Evolutionary conservation across 2,888 invertebrate genomes (phyloP), one percentile per base, ranked within the genome.

Genomic region (Euphydryas editha): DNA sequence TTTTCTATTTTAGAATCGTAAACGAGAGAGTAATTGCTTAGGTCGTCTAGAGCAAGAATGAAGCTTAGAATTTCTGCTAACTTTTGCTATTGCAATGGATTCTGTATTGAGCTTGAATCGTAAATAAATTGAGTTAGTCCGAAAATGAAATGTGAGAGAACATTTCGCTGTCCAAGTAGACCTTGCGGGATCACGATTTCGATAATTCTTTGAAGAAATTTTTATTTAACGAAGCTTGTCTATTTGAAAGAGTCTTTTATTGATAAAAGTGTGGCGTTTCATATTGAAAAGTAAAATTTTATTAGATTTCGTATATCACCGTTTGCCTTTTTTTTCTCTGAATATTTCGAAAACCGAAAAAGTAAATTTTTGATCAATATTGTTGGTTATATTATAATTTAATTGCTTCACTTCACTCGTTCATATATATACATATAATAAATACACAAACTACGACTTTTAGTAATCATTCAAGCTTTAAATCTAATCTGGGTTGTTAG

Each of bases 121-220:
- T 46, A 46, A 6, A 21, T 51, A 24, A 51, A 51, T 51, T 51
- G 24, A 21, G 49, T 51, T 51, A 51, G n/a, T 51, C n/a, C 21
- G 49, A 24, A 51, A 51, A 51, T 51, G 21, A 51, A 51, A 51
- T 8, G 24, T n/a, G 21, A 21, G 7, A 15, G 24, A 24, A 51
- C 24, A 24, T 49, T 49, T 51, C 1, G 46, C 11, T 44, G 17
- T 7, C 18, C 46, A 10, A 21, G 15, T 13, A 51, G 24, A 24
- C 11, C 49, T 51, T 47, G 21, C 15, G 15, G 8, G 21, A 51
- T 51, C 7, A 7, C 15, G 4, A 18, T 18, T 8, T 47, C 47
- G 47, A 13, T 17, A 4, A 5, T 21, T 51, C 20, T 47, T 10
- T 47, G 11, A 18, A 11, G 21, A 24, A 24, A 7, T 20, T 7